Percentiles rank a stretch among this genome's conserved stretches.
phyloP scores from a whole-genome alignment of 2,888 invertebrate species.

The Nemapogon koenigi region DNA sequence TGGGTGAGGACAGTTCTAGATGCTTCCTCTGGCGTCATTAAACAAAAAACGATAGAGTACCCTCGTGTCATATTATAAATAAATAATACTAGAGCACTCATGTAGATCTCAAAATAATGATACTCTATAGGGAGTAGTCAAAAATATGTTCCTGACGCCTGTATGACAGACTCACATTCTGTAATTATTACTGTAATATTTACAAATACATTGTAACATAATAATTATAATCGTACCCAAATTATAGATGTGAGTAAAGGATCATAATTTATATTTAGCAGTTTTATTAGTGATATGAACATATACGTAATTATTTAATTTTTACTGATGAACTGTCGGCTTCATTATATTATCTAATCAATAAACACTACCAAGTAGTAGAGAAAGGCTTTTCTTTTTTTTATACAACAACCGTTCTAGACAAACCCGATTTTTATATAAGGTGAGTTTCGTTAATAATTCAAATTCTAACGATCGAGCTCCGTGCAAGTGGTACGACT shows the following conservation, averaged over 20 bases:
- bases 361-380: conserved; percentile 63
- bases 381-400: conserved; percentile 17
- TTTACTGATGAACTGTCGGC: conserved; percentile 61
- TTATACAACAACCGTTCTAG: too few species aligned
- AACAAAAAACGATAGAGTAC: too few species aligned
- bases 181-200: background rate
- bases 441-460: too few species aligned
- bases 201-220: background rate
- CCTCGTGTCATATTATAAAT: background rate
- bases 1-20: too few species aligned
- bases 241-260: background rate
- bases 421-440: too few species aligned
- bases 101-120: conserved; percentile 7
- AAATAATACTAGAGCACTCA: background rate
- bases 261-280: conserved; percentile 2
- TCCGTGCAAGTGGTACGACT: too few species aligned
- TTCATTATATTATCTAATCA: conserved; percentile 50
- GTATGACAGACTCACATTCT: conserved; percentile 35
- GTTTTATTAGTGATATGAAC: conserved; percentile 57
- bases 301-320: conserved; percentile 65
- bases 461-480: too few species aligned
- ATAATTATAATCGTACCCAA: background rate
- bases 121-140: conserved; percentile 48
- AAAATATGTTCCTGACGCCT: conserved; percentile 65
- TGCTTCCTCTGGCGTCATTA: too few species aligned